These are phyloP conservation scores for Cyprinodon variegatus DNA, from an alignment of 2,113 vertebrate species.

Conservation along the genomic window DNA sequence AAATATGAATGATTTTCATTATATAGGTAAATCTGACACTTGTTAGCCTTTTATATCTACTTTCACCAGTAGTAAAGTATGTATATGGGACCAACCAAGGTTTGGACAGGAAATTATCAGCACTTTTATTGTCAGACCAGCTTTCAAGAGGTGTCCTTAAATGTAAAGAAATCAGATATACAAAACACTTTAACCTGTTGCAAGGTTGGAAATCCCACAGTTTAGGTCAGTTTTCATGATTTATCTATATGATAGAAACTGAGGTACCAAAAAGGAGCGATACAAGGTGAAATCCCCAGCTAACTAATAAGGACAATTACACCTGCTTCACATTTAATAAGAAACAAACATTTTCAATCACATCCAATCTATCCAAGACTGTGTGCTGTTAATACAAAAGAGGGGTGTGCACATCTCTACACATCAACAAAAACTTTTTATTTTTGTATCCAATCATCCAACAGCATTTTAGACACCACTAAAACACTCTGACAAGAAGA, in stretches of 20 bases:
- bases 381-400: neutral
- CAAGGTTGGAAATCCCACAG: neutral
- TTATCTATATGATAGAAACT: neutral
- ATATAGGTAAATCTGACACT: neutral
- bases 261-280: neutral
- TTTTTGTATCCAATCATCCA: too few relatives aligned
- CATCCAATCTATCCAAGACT: neutral
- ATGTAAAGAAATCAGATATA: neutral
- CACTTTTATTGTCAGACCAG: neutral
- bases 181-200: neutral
- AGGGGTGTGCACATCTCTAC: too few relatives aligned
- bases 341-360: neutral
- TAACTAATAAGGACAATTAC: neutral
- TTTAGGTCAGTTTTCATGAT: neutral
- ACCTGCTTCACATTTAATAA: neutral
- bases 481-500: too few relatives aligned
- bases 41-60: neutral
- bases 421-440: too few relatives aligned
- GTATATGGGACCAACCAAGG: neutral
- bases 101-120: neutral
- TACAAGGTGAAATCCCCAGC: neutral
- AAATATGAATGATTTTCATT: neutral
- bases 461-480: too few relatives aligned
- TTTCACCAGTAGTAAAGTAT: neutral
- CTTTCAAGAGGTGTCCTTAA: neutral